Base-by-base conservation (phyloP, 2,797 vertebrate species). In the Chaunax sp. region DNA sequence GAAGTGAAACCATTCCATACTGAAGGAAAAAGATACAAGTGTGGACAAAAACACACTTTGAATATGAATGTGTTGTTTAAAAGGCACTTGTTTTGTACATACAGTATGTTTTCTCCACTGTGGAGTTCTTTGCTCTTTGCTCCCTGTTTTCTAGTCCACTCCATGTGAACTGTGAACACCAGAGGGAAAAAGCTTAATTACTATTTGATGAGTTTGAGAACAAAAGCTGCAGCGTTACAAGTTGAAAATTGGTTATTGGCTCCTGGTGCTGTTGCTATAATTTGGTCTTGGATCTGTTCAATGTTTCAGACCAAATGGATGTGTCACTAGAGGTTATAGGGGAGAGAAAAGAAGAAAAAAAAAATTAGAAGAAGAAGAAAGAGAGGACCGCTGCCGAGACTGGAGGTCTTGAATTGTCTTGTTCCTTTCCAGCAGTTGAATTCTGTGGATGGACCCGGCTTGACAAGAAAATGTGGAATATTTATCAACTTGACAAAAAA, bases 221-320 rank as follows among this genome's bases (percentile, higher is more conserved):
- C 70, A 33, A 86, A 86, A 83, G 79, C 81, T 38, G 43, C 72
- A 3, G 53, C 38, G 62, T 82, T 85, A 86, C 82, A 80, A 81
- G 86, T 83, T 84, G 80, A 84, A 86, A 86, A 89, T 87, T 89
- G 85, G 84, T 85, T 90, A 90, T 90, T 75, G 86, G 89, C 87
- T 89, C 74, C 78, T 67, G 2, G 60, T 64, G 74, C 77, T 69
- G 73, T 66, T 71, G 81, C 74, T 83, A 61, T 90, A 89, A 91
- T 89, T 90, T 80, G 79, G 82, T 81, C 70, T 70, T 75, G 78
- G 69, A 78, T 75, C 81, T 87, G 83, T 87, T 91, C 82, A 78
- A 60, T 89, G 83, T 73, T 84, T 90, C 76, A 81, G 71, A 75
- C 77, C 68, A 87, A 92, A 92, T 91, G 86, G 86, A 77, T 80